These are phyloP conservation scores for Serrognathus titanus DNA, from an alignment of 2,888 invertebrate species.

Conservation along the genomic window DNA sequence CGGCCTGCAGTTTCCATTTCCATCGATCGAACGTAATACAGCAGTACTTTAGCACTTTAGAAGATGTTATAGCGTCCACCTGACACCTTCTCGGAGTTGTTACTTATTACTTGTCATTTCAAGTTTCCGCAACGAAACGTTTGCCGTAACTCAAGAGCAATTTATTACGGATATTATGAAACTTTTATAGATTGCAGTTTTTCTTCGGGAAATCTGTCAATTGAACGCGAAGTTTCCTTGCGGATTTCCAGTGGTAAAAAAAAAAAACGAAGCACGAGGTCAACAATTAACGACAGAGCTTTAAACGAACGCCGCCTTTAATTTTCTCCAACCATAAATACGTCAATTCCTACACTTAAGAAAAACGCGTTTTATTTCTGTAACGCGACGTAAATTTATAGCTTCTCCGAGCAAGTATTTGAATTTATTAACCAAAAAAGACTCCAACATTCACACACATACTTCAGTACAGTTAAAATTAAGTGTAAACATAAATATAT, in stretches of 20 bases:
- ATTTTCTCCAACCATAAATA: constrained; percentile 21
- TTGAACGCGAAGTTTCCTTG: too few relatives aligned
- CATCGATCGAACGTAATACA: constrained; percentile 15
- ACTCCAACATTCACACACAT: too few relatives aligned
- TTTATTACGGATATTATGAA: constrained; percentile 6
- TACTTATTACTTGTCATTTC: constrained; percentile 30
- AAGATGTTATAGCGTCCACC: constrained; percentile 27
- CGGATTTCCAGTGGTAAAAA: too few relatives aligned
- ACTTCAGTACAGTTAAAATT: too few relatives aligned
- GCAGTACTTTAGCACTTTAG: constrained; percentile 24
- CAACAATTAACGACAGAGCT: too few relatives aligned
- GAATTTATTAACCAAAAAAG: too few relatives aligned
- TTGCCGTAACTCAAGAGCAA: constrained; percentile 17
- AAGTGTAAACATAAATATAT: too few relatives aligned
- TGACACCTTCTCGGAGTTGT: constrained; percentile 25
- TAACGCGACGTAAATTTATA: constrained; percentile 5
- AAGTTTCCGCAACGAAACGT: constrained; percentile 25
- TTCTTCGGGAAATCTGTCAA: too few relatives aligned
- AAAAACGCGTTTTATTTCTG: constrained; percentile 20
- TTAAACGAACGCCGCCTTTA: too few relatives aligned
- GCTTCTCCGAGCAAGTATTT: not conserved
- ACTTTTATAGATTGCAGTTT: constrained; percentile 16
- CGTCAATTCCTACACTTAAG: constrained; percentile 21
- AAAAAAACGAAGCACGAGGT: too few relatives aligned
- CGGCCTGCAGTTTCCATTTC: constrained; percentile 23